phyloP scores from a whole-genome alignment of 2,113 vertebrate genomes.

The Aegypius monachus region DNA sequence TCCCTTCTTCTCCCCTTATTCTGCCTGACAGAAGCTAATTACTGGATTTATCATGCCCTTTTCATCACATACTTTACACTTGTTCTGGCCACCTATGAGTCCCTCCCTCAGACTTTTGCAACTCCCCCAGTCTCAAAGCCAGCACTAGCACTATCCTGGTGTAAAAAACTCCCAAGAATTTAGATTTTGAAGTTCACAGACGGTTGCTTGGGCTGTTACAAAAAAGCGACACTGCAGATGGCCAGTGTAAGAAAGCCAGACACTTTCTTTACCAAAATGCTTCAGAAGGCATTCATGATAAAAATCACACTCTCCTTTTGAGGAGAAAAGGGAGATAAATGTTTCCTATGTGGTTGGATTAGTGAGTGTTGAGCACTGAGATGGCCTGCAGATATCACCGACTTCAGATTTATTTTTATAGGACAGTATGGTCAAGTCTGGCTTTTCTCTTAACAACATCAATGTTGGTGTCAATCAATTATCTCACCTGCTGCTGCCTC shows the following conservation, averaged over 20 bases:
- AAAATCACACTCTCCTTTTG: not conserved
- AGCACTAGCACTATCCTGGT: not conserved
- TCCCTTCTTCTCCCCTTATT: constrained; percentile 12
- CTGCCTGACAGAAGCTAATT: constrained; percentile 18
- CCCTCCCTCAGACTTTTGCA: not conserved
- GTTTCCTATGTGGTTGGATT: not conserved
- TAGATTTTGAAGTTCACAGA: not conserved
- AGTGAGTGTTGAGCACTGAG: not conserved
- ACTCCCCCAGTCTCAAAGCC: not conserved
- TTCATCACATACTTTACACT: not conserved
- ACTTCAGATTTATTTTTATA: constrained; percentile 29
- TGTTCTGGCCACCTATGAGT: not conserved
- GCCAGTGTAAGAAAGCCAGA: not conserved
- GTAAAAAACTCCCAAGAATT: not conserved
- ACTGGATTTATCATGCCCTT: constrained; percentile 42
- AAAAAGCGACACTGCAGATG: not conserved
- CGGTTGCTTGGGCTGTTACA: not conserved
- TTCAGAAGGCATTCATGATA: not conserved
- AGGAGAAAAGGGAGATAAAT: constrained; percentile 35
- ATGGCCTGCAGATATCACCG: constrained; percentile 5
- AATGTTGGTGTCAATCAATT: not conserved
- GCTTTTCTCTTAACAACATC: constrained; percentile 21
- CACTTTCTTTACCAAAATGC: not conserved
- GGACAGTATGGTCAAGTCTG: not conserved
- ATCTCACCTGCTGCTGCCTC: constrained; percentile 18